Base-by-base conservation (phyloP, 2,113 vertebrate species). In the Cebus imitator region DNA sequence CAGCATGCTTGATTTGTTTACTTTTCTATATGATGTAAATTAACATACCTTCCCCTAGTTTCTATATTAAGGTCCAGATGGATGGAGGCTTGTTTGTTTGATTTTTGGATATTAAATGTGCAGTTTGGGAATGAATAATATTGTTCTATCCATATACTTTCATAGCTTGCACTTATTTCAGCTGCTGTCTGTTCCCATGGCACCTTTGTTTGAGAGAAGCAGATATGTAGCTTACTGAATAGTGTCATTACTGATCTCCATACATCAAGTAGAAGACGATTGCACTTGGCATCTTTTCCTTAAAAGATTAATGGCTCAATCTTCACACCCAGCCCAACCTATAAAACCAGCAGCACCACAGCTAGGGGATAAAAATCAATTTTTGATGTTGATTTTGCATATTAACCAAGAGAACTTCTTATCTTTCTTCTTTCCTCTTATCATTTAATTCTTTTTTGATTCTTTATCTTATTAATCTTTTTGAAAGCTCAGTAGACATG, bases 271-370 rank as follows among this genome's bases (percentile, higher is more conserved):
- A 93, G 90, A 72, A 91, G 32, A 92, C 61, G 32, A 95, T 5
- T 80, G 5, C 13, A 64, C 55, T 95, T 95, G 91, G 27, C 61
- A 94, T 91, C 57, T 73, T 95, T 57, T 86, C 35, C 45, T 91
- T 92, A 83, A 64, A 95, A 91, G 92, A 97, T 96, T 87, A 95
- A 96, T 91, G n/a, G 32, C 83, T 91, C 70, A 66, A 32, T 95
- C 30, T 94, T 97, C 32, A 94, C 0, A 5, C 9, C 17, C n/a
- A 83, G n/a, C n/a, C 79, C 66, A 94, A 79, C 75, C 45, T 61
- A 89, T 73, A 91, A 97, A 95, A 82, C 14, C n/a, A 92, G 64
- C 76, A 23, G 43, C 35, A 96, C 3, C 61, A 80, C 91, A 79
- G 82, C 89, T 14, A 25, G 37, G 72, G 35, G 93, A 83, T 70